Conservation (phyloP, 2,888 invertebrate genomes). For the Conus canariensis region DNA sequence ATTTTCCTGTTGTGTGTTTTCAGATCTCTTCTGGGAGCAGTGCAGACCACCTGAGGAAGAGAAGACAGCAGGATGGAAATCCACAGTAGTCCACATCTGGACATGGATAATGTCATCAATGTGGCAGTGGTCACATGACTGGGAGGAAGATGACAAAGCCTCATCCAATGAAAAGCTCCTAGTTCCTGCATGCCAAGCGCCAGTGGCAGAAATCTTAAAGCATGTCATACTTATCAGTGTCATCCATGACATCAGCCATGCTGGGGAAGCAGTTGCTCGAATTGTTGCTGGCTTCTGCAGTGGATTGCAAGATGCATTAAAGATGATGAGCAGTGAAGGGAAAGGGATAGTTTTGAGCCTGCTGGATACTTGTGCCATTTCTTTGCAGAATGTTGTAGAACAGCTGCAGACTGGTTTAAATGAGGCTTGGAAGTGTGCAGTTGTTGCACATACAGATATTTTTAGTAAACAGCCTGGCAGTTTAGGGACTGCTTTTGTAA, state of each 20-base stretch:
- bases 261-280: neutral
- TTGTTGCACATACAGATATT: neutral
- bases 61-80: neutral
- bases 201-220: neutral
- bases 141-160: neutral
- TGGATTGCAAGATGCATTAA: neutral
- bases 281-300: too few species aligned
- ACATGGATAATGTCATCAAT: neutral
- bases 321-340: neutral
- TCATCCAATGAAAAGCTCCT: neutral
- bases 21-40: conserved; percentile 2
- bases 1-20: neutral
- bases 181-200: neutral
- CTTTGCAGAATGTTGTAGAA: neutral
- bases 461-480: neutral
- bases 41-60: neutral
- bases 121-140: neutral
- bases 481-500: neutral
- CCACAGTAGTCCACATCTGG: neutral
- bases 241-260: neutral
- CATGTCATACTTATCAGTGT: neutral
- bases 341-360: neutral
- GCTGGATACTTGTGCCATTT: neutral
- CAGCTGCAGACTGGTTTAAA: neutral
- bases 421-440: neutral